Evolutionary conservation across 2,888 invertebrate species (phyloP).

Genomic region (Ormia ochracea): DNA sequence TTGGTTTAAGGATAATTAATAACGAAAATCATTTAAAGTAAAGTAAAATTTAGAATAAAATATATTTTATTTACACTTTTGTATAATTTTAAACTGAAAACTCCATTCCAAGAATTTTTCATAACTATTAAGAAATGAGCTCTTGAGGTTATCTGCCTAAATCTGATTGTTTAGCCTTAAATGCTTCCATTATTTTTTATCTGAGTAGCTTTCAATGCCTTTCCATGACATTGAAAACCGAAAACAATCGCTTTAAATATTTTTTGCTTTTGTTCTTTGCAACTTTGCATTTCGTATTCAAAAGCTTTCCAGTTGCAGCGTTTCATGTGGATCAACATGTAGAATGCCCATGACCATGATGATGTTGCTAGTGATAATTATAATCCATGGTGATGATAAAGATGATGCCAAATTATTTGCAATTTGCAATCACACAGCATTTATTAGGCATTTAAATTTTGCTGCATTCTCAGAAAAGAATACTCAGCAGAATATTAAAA

Average conservation of each 20-base stretch:
- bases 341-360: background rate
- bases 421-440: no score
- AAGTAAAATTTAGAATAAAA: background rate
- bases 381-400: no score
- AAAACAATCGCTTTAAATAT: constrained; percentile 49
- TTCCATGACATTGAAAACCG: constrained; percentile 59
- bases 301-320: constrained; percentile 41
- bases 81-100: background rate
- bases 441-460: no score
- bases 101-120: constrained; percentile 47
- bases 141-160: constrained; percentile 49
- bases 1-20: constrained; percentile 24
- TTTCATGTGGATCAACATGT: constrained; percentile 2
- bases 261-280: background rate
- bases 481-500: no score
- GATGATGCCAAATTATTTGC: no score
- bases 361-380: constrained; percentile 1
- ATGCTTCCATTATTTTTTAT: constrained; percentile 2
- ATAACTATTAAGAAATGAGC: constrained; percentile 43
- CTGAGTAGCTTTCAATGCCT: constrained; percentile 33
- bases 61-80: constrained; percentile 3
- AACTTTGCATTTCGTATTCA: constrained; percentile 19
- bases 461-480: no score
- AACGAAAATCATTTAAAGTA: constrained; percentile 6
- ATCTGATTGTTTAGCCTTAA: background rate